Conservation (phyloP, 2,113 vertebrate species). For the Laterallus jamaicensis region DNA sequence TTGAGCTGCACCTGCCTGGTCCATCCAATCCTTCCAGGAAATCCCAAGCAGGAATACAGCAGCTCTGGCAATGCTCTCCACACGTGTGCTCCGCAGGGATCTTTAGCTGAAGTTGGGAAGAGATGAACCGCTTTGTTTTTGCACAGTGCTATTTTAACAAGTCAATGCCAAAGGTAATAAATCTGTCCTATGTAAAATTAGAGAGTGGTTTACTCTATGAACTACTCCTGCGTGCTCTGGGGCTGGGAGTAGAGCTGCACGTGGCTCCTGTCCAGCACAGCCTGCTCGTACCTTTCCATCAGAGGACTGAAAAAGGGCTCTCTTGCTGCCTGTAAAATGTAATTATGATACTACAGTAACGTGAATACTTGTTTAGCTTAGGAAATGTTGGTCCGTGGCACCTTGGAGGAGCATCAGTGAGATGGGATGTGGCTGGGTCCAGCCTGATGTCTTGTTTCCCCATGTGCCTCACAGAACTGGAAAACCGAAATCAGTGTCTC, state of each 20-base stretch:
- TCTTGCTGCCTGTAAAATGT: not conserved
- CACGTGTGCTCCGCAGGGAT: accelerated
- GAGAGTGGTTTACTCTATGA: not conserved
- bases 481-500: not conserved
- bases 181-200: not conserved
- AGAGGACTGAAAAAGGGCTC: not conserved
- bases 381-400: not conserved
- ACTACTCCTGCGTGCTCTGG: accelerated
- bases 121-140: not conserved
- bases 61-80: not conserved
- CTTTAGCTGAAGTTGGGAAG: not conserved
- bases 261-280: not conserved
- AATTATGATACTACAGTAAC: not conserved
- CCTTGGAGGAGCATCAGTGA: not conserved
- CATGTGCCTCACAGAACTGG: not conserved
- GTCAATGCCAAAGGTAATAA: not conserved
- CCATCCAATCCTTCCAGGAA: not conserved
- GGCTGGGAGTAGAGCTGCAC: not conserved
- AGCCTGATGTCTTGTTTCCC: not conserved
- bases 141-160: not conserved
- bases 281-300: not conserved
- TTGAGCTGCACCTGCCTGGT: not conserved
- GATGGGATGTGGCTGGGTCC: accelerated
- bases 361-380: not conserved
- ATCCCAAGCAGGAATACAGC: not conserved